Base-by-base conservation (phyloP, 2,888 invertebrate genomes). In the Drosophila percnosoma region DNA sequence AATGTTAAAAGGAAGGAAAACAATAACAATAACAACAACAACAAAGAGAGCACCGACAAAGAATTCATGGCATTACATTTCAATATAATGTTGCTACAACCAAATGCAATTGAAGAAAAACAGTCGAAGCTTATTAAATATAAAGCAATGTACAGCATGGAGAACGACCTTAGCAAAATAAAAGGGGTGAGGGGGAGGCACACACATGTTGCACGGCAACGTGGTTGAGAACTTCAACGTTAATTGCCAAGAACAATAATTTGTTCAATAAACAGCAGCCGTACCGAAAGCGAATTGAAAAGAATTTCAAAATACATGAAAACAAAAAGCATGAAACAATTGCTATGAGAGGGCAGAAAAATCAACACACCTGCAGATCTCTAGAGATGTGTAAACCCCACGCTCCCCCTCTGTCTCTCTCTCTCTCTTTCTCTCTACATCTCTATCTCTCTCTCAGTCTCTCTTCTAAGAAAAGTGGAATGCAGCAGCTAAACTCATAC, bases 281-380 rank as follows among this genome's bases (percentile, higher is more conserved):
- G 49, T 64, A 71, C 77, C 68, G 52, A 77, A 78, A 75, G 64
- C 58, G 65, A 73, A 80, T 75, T 75, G 70, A 82, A 80, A 83
- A 69, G 78, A 80, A 84, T 75, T 75, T 69, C 51, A 54, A 69
- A 69, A 70, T 73, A 71, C 76, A 72, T 68, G 76, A 68, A 64
- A 75, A 61, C 36, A 65, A 42, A 45, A 53, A 48, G 51, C 61
- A 73, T 4, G 6, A 36, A 58, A 65, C 68, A 87, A 77, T 74
- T 84, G 74, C 70, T 68, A 61, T 62, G 65, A 68, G 66, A 59
- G 65, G 55, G 51, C 62, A 42, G 31, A 10, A 49, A 42, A 51
- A 24, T 73, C 69, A 75, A 71, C 78, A 88, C 87, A 87, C 89
- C 87, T 86, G 88, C 82, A 88, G 75, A 82, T 84, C 76, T 63